phyloP scores from a whole-genome alignment of 1,140 invertebrate genomes.

The Diabrotica undecimpunctata region DNA sequence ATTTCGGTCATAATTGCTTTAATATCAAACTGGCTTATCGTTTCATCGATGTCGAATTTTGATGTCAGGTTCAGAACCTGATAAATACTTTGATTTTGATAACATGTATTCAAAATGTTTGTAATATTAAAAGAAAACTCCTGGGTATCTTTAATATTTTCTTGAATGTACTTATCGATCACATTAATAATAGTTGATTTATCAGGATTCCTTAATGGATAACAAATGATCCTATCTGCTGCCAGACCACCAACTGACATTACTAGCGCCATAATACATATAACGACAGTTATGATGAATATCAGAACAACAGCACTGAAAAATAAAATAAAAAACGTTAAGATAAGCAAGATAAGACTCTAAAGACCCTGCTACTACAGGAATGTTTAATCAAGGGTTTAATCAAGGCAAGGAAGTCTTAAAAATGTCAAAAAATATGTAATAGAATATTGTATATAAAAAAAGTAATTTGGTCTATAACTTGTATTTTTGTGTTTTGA shows the following conservation, averaged over 20 bases:
- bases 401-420: no score
- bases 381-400: no score
- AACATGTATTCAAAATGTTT: constrained; percentile 57
- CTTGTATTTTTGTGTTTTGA: no score
- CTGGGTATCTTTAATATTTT: constrained; percentile 49
- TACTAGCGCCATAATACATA: constrained; percentile 66
- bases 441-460: no score
- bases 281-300: constrained; percentile 70
- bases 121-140: constrained; percentile 30
- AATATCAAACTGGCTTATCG: constrained; percentile 49
- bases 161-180: constrained; percentile 57
- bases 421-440: no score
- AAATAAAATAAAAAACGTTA: constrained; percentile 32
- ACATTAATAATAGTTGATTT: constrained; percentile 61
- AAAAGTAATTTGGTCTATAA: no score
- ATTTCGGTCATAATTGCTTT: not conserved
- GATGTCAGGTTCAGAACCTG: constrained; percentile 54
- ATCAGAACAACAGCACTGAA: constrained; percentile 75
- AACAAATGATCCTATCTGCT: constrained; percentile 69
- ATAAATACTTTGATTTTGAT: constrained; percentile 71
- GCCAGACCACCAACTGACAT: constrained; percentile 71
- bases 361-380: no score
- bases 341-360: not conserved
- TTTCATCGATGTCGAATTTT: constrained; percentile 54
- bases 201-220: constrained; percentile 65